Percentiles rank a stretch among this genome's conserved stretches.
Evolutionary conservation across 92 coral and sea anemone genomes (phyloP).

Genomic region (Virgularia gustaviana): DNA sequence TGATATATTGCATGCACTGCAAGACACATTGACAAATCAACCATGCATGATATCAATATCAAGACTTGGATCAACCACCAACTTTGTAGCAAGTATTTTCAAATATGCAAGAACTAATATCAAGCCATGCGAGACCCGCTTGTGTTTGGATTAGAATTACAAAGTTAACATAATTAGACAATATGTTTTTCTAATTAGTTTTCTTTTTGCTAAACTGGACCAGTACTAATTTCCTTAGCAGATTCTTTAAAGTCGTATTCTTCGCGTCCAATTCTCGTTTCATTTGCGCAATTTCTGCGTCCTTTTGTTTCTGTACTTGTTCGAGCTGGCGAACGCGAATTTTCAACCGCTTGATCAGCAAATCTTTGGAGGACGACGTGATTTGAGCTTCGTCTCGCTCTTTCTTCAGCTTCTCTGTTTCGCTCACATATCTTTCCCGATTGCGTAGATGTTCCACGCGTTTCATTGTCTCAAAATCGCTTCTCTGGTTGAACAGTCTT

Average conservation of each 20-base stretch:
- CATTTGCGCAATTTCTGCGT: slow-evolving; percentile 12
- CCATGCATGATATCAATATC: too few relatives aligned
- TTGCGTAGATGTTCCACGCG: slow-evolving; percentile 2
- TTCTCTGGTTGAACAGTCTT: neutral
- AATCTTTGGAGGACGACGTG: neutral
- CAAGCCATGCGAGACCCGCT: too few relatives aligned
- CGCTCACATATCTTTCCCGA: slow-evolving; percentile 1
- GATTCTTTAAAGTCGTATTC: slow-evolving; percentile 1
- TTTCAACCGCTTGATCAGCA: neutral
- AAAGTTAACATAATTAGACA: too few relatives aligned
- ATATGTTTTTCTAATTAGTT: too few relatives aligned
- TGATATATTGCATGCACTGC: too few relatives aligned
- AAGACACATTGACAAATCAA: too few relatives aligned
- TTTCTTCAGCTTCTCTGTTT: slow-evolving; percentile 5
- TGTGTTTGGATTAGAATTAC: too few relatives aligned
- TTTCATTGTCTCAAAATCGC: neutral
- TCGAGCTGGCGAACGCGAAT: slow-evolving; percentile 20
- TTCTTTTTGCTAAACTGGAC: slow-evolving; percentile 6
- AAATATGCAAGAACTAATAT: too few relatives aligned
- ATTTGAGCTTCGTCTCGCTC: slow-evolving; percentile 13
- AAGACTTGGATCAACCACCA: too few relatives aligned
- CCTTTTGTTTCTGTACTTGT: slow-evolving; percentile 3
- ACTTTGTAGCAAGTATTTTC: too few relatives aligned
- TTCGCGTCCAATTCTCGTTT: slow-evolving; percentile 17
- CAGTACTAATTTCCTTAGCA: slow-evolving; percentile 12